Base-by-base conservation (phyloP, 2,797 vertebrate genomes). In the Peromyscus aztecus region DNA sequence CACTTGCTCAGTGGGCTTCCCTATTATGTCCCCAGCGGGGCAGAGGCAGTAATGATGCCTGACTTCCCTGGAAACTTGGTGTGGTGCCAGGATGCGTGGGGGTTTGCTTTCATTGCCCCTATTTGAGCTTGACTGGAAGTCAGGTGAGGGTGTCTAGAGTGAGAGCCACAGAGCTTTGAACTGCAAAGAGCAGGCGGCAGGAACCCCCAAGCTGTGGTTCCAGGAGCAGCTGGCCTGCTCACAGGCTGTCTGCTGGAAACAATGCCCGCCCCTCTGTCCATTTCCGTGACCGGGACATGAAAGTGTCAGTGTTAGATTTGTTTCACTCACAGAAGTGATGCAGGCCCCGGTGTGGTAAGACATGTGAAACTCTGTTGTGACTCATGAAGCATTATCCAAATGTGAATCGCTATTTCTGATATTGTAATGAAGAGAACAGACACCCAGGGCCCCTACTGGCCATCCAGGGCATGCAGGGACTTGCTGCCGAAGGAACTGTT, bases 241-340 rank as follows among this genome's bases (percentile, higher is more conserved):
- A 16, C 31, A n/a, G 59, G 24, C 40, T 75, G 24, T 55, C 23
- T 57, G 43, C 55, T 57, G 77, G 31, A 55, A 40, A 52, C 31
- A 95, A 90, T 75, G 71, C 89, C 57, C 61, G 69, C 46, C 14
- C 71, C 29, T 73, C 40, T 86, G 34, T 86, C 92, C 43, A 27
- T 94, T 94, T 96, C 61, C 78, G 61, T 89, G 94, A 86, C 49
- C 90, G 7, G 63, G n/a, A 96, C 49, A 78, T 71, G 37, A 78
- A 96, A 73, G 67, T 78, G 75, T 86, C 94, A 80, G 34, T 90
- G 73, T 81, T 96, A 0, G 0, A 76, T 89, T 95, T 82, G 76
- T 49, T 96, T 71, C 40, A 61, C 52, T 96, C 69, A 63, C 29
- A 65, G 71, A 77, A 77, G 80, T 71, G 52, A 90, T 92, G 73